Conservation (phyloP, 2,797 vertebrate genomes). For the Oreochromis mossambicus region DNA sequence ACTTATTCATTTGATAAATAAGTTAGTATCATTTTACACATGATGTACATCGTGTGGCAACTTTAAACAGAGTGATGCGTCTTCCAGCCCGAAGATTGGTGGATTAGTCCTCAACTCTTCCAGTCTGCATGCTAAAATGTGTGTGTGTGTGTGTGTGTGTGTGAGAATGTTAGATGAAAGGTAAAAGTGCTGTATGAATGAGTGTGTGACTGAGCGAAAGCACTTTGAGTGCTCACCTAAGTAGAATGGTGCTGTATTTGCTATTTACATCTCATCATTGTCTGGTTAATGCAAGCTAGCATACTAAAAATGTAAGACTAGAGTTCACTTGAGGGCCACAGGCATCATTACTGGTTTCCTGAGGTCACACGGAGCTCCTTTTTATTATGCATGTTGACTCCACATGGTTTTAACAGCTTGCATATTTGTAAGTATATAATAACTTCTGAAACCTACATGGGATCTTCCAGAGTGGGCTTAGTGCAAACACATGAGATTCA, state of each 20-base stretch:
- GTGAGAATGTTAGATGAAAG: neutral
- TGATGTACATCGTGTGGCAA: neutral
- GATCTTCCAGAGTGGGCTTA: neutral
- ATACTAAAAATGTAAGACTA: neutral
- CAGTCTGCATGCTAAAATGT: neutral
- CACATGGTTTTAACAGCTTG: neutral
- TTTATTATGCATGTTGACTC: neutral
- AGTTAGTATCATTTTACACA: neutral
- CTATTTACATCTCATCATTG: neutral
- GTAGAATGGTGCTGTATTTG: neutral
- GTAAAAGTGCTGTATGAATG: neutral
- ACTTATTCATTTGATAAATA: neutral
- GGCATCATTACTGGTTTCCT: neutral
- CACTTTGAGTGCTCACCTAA: neutral
- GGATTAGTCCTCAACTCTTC: neutral
- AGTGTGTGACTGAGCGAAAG: neutral
- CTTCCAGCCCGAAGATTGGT: neutral
- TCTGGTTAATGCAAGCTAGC: neutral
- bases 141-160: accelerated
- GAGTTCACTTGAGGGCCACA: neutral
- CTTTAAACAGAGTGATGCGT: neutral
- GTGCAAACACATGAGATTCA: neutral
- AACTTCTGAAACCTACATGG: neutral
- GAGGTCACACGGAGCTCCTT: neutral
- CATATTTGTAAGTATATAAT: neutral